Conservation (phyloP, 2,888 invertebrate genomes). For the Orthonevra nobilis region DNA sequence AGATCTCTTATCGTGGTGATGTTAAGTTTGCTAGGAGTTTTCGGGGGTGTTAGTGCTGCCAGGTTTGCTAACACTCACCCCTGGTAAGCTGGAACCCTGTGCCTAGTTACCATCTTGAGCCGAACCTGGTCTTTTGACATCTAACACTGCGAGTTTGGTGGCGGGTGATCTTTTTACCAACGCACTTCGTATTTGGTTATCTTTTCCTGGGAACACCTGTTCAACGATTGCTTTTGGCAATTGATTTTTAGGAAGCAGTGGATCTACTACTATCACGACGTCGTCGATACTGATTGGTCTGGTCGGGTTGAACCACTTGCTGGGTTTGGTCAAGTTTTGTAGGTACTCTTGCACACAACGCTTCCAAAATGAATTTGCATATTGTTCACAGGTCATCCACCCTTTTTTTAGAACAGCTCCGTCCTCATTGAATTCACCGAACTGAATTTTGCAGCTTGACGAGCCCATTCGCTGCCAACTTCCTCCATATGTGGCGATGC, state of each 20-base stretch:
- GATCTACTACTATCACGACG: background rate
- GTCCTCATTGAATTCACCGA: conserved; percentile 1
- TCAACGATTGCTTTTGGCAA: background rate
- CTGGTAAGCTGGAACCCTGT: conserved; percentile 1
- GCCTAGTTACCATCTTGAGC: conserved; percentile 4
- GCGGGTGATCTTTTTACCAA: conserved; percentile 7
- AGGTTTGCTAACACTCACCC: background rate
- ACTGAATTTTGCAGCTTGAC: background rate
- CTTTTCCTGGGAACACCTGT: conserved; percentile 5
- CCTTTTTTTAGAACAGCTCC: background rate
- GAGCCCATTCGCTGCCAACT: background rate
- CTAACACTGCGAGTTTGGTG: conserved; percentile 4
- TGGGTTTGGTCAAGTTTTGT: conserved; percentile 1
- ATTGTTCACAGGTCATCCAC: background rate
- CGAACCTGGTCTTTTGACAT: conserved; percentile 7
- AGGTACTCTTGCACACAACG: background rate
- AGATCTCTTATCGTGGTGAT: too few species aligned
- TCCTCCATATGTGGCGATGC: too few species aligned
- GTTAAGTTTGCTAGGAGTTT: too few species aligned
- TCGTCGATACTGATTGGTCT: background rate
- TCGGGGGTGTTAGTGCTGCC: too few species aligned
- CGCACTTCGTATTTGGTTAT: conserved; percentile 1
- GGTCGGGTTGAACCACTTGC: conserved; percentile 3
- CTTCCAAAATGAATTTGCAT: conserved; percentile 8
- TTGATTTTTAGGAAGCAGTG: conserved; percentile 3